A percentile compares a stretch with the other conserved stretches of the same genome.
Evolutionary conservation across 2,888 invertebrate species (phyloP).

Genomic region (Seira musarum): DNA sequence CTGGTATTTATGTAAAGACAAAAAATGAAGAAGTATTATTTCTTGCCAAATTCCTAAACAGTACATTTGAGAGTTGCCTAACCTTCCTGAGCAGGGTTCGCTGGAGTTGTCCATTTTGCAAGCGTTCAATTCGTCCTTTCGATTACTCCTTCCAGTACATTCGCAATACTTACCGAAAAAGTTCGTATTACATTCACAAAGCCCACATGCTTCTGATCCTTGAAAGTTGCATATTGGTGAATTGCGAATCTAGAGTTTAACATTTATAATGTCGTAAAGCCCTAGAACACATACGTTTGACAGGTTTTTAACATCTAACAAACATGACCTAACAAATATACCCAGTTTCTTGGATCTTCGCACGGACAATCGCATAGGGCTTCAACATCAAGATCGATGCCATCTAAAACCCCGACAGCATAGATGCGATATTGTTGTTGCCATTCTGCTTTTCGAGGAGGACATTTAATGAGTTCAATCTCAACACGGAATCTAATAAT

Average conservation of each 20-base stretch:
- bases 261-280: background rate
- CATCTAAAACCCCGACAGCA: constrained; percentile 75
- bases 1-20: constrained; percentile 72
- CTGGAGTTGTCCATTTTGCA: constrained; percentile 40
- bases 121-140: constrained; percentile 31
- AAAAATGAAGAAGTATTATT: constrained; percentile 35
- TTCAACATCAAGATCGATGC: constrained; percentile 73
- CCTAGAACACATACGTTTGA: background rate
- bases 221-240: constrained; percentile 39
- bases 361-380: constrained; percentile 76
- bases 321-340: constrained; percentile 1
- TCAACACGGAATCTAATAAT: constrained; percentile 47
- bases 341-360: constrained; percentile 65
- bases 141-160: constrained; percentile 64
- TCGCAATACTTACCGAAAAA: constrained; percentile 72
- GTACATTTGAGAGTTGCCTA: background rate
- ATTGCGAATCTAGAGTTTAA: constrained; percentile 45
- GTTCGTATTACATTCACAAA: constrained; percentile 72
- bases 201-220: constrained; percentile 54
- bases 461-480: constrained; percentile 57
- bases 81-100: constrained; percentile 64
- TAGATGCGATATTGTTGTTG: constrained; percentile 71
- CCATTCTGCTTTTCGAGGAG: constrained; percentile 47
- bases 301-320: background rate
- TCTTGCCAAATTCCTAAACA: constrained; percentile 4